Evolutionary conservation across 2,113 vertebrate species (phyloP).

Genomic region (Xerus inauris): DNA sequence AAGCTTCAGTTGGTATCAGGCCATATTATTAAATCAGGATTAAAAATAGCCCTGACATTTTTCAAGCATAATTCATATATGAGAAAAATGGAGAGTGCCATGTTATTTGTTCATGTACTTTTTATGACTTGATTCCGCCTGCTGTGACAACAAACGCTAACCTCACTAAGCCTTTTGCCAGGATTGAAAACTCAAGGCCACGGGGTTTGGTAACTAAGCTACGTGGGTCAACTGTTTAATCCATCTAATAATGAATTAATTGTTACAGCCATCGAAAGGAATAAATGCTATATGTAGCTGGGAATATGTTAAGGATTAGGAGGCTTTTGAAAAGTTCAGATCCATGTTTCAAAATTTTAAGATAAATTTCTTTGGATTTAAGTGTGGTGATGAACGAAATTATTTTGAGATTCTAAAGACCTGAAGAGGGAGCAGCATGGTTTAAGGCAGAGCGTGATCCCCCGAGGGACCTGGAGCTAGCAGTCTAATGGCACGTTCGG

Average conservation of each 20-base stretch:
- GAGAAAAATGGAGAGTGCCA: conserved; percentile 75
- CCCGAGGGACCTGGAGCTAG: fast-evolving
- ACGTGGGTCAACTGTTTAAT: background rate
- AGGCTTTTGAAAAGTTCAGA: background rate
- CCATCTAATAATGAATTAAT: background rate
- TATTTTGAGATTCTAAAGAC: background rate
- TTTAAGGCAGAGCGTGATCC: no score
- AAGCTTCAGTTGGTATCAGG: conserved; percentile 77
- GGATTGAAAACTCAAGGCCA: background rate
- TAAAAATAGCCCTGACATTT: conserved; percentile 83
- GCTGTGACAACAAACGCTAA: background rate
- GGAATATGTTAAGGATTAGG: background rate
- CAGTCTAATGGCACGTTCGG: no score
- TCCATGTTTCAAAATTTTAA: background rate
- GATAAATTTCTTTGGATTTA: background rate
- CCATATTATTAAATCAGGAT: conserved; percentile 86
- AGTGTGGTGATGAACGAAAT: background rate
- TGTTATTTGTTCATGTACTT: conserved; percentile 45
- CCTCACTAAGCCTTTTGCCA: background rate
- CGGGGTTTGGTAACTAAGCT: background rate
- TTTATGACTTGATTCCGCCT: conserved; percentile 67
- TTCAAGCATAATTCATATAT: conserved; percentile 74
- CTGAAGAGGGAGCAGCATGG: background rate
- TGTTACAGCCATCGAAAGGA: background rate
- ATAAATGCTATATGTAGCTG: background rate